Percentiles rank a stretch among this genome's conserved stretches.
These are phyloP conservation scores for Tetragonula carbonaria DNA, from an alignment of 2,888 invertebrate species.

Conservation along the genomic window DNA sequence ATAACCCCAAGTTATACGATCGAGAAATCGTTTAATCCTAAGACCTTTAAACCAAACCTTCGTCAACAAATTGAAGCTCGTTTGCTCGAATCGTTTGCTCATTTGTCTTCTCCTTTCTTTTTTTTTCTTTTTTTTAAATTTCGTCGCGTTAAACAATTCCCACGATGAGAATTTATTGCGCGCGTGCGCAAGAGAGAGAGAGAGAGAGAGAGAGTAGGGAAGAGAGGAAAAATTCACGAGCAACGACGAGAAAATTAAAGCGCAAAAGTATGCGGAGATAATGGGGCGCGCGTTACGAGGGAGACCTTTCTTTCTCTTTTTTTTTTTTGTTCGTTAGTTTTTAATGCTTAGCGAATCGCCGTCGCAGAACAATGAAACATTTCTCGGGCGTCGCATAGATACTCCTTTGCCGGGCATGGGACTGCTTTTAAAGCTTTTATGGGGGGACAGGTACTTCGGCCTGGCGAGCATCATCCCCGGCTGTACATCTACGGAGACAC, in stretches of 20 bases:
- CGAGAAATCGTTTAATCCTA: too few species aligned
- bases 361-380: constrained; percentile 40
- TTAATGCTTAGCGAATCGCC: constrained; percentile 42
- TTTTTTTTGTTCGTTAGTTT: constrained; percentile 1
- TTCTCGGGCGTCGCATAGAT: constrained; percentile 32
- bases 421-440: constrained; percentile 65
- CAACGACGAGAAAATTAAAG: constrained; percentile 8
- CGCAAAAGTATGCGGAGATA: background rate
- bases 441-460: constrained; percentile 35
- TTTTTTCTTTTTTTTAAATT: background rate
- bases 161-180: background rate
- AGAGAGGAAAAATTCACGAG: background rate
- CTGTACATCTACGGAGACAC: constrained; percentile 4
- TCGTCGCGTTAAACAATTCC: background rate
- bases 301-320: background rate
- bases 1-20: too few species aligned
- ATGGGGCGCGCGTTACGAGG: constrained; percentile 4
- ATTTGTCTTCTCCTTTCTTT: background rate
- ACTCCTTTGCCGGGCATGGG: constrained; percentile 47
- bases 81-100: background rate
- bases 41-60: too few species aligned
- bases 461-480: constrained; percentile 13
- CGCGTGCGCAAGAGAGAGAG: too few species aligned
- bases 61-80: too few species aligned
- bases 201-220: background rate